Evolutionary conservation across 2,113 vertebrate genomes (phyloP), one percentile per base, ranked within the genome.

Genomic region (Pelobates fuscus): DNA sequence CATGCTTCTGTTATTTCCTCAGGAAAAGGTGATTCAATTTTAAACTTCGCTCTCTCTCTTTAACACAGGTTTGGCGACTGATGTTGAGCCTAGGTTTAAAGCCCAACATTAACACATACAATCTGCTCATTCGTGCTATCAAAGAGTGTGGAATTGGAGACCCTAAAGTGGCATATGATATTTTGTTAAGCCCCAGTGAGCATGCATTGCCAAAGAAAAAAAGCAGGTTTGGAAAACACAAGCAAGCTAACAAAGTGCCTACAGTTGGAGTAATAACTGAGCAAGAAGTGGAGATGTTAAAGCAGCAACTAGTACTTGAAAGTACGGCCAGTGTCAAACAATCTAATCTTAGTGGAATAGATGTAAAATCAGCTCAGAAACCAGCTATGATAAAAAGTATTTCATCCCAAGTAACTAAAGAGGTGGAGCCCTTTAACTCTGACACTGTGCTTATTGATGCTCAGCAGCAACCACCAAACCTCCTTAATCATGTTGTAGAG

Each of bases 141-240:
- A 90, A 94, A 67, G 95, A 96, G 81, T 99, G 97, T 43, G 91
- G 91, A 29, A 86, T 98, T 0, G 95, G 96, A 0, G 82, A 96
- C 58, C 83, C 87, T 0, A 67, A 57, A 0, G 2, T 91, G 79
- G 95, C 96, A 27, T 82, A 91, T 0, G 17, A 25, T 0, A 12
- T 96, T 65, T 88, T 99, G 6, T 88, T 97, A 64, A 73, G 61
- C 17, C 55, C 79, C 0, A 15, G 54, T 0, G 30, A 77, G 0
- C 80, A 85, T 67, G 46, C 4, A 8, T 21, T 15, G 0, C 0
- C 72, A 23, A 23, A 67, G 26, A 69, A 80, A 3, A 84, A 73
- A 75, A 59, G 83, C 37, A 46, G 2, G 0, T 68, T 79, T 1
- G 52, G 70, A 18, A 82, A 29, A 5, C 61, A 0, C n/a, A 69